Conservation (phyloP, 2,888 invertebrate species). For the Punctoribates punctum region DNA sequence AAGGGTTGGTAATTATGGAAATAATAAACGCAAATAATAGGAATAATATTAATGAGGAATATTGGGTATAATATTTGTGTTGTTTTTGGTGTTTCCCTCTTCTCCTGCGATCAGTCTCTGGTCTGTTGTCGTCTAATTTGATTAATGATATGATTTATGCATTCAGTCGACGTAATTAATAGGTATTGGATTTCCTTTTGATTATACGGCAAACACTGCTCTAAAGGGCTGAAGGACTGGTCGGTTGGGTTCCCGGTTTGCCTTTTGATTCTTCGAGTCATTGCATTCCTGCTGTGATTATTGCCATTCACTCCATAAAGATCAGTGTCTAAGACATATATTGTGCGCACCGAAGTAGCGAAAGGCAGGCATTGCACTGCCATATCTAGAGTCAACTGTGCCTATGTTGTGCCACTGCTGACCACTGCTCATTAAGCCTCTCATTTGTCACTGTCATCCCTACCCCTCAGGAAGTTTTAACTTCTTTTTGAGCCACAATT, state of each 20-base stretch:
- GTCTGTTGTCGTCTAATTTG: conserved; percentile 14
- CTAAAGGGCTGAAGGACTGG: conserved; percentile 27
- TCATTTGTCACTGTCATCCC: conserved; percentile 38
- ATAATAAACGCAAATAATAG: not conserved
- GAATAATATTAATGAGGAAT: not conserved
- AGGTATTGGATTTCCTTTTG: conserved; percentile 32
- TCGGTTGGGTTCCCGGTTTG: conserved; percentile 25
- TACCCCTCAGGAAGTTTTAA: conserved; percentile 38
- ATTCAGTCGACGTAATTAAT: conserved; percentile 31
- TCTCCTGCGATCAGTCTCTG: not conserved
- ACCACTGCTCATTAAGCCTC: conserved; percentile 38
- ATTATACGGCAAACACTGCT: conserved; percentile 4
- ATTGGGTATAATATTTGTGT: not conserved
- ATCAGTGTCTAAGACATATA: conserved; percentile 29
- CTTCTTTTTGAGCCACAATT: conserved; percentile 31
- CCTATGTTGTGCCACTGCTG: not conserved
- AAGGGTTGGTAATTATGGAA: not conserved
- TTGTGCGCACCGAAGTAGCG: not conserved
- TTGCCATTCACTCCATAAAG: conserved; percentile 39
- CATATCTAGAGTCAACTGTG: not conserved
- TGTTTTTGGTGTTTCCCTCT: conserved; percentile 2
- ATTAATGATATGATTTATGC: conserved; percentile 34
- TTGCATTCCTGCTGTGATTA: conserved; percentile 37
- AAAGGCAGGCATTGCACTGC: not conserved
- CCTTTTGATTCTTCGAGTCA: conserved; percentile 18